Evolutionary conservation across 1,140 invertebrate genomes (phyloP).

Genomic region (Olivierus martensii): DNA sequence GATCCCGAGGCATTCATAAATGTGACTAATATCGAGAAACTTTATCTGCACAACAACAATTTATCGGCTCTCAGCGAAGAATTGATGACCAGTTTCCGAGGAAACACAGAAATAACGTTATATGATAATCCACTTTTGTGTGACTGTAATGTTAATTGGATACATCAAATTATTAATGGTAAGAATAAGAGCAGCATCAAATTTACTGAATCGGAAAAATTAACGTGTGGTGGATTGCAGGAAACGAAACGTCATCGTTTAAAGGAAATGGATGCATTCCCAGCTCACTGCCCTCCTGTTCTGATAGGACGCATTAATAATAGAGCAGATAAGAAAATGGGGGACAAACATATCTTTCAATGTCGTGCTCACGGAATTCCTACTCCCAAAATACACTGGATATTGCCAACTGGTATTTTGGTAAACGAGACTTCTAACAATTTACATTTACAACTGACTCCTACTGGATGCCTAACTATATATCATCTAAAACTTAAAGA

Average conservation of each 20-base stretch:
- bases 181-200: conserved; percentile 4
- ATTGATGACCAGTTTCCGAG: conserved; percentile 21
- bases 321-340: conserved; percentile 28
- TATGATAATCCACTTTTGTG: conserved; percentile 35
- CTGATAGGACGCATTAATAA: conserved; percentile 25
- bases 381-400: conserved; percentile 31
- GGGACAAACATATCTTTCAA: conserved; percentile 29
- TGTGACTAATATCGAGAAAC: conserved; percentile 25
- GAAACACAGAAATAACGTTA: conserved; percentile 27
- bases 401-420: conserved; percentile 28
- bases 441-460: conserved; percentile 24
- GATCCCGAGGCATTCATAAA: conserved; percentile 30
- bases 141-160: conserved; percentile 36
- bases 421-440: conserved; percentile 26
- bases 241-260: conserved; percentile 23
- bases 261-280: conserved; percentile 21
- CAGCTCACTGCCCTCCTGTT: conserved; percentile 26
- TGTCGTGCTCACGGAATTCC: conserved; percentile 34
- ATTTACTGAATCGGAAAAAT: conserved; percentile 25
- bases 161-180: conserved; percentile 19
- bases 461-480: conserved; percentile 27
- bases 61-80: conserved; percentile 26
- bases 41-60: conserved; percentile 32
- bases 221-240: conserved; percentile 27
- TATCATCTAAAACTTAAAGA: conserved; percentile 25